Conservation (phyloP, 2,888 invertebrate genomes). For the Eumacrocentrus americanus region DNA sequence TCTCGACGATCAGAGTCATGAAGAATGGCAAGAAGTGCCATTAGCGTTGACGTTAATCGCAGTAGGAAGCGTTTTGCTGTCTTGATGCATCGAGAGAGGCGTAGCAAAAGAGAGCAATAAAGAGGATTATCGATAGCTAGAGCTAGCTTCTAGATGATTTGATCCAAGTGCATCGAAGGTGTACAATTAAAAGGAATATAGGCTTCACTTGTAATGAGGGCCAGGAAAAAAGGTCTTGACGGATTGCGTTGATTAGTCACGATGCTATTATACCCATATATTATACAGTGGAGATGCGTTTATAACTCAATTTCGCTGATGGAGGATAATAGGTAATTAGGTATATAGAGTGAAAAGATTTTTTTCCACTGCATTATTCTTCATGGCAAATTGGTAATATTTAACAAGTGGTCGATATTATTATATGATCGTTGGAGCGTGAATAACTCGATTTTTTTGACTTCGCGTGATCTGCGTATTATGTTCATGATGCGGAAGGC, state of each 20-base stretch:
- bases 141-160: too few species aligned
- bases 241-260: too few species aligned
- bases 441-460: not conserved
- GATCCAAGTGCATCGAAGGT: too few species aligned
- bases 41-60: slow-evolving; percentile 25
- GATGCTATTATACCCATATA: not conserved
- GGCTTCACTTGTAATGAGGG: too few species aligned
- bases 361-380: not conserved
- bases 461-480: slow-evolving; percentile 35
- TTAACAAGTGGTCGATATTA: too few species aligned
- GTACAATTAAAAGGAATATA: too few species aligned
- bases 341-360: not conserved
- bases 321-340: not conserved
- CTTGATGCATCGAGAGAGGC: slow-evolving; percentile 6
- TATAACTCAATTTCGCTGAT: slow-evolving; percentile 4
- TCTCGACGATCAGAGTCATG: slow-evolving; percentile 23
- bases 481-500: slow-evolving; percentile 5
- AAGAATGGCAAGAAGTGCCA: slow-evolving; percentile 20
- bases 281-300: not conserved
- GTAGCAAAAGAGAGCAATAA: slow-evolving; percentile 20
- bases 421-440: too few species aligned
- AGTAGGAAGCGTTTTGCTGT: slow-evolving; percentile 11
- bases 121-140: too few species aligned
- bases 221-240: too few species aligned
- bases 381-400: not conserved